phyloP scores from a whole-genome alignment of 2,797 vertebrate species.

The Orestias chungarensis region DNA sequence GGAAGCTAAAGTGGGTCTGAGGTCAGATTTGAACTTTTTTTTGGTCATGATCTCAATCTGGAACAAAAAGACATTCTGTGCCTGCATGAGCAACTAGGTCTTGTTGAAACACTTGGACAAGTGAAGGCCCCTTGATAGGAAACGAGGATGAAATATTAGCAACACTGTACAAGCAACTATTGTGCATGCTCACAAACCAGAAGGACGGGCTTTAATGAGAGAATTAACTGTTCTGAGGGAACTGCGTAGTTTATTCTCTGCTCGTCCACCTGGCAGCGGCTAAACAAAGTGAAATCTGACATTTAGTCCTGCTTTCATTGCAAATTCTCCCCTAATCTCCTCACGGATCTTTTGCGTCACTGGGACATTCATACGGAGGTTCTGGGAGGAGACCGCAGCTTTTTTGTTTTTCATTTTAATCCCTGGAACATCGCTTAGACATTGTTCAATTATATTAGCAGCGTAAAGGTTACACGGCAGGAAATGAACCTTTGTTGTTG shows the following conservation, averaged over 20 bases:
- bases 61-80: conserved; percentile 42
- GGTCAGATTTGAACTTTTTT: neutral
- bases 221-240: conserved; percentile 66
- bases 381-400: conserved; percentile 11
- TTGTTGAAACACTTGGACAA: conserved; percentile 44
- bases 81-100: conserved; percentile 24
- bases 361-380: conserved; percentile 8
- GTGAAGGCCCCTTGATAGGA: conserved; percentile 41
- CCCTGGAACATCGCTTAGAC: too few relatives aligned
- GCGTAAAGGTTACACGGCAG: too few relatives aligned
- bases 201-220: conserved; percentile 60
- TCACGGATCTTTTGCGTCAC: conserved; percentile 36
- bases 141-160: conserved; percentile 51
- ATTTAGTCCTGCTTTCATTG: conserved; percentile 65
- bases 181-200: conserved; percentile 59
- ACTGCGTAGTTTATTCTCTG: conserved; percentile 37
- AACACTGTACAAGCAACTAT: conserved; percentile 50
- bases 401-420: conserved; percentile 29
- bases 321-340: conserved; percentile 58
- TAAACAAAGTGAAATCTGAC: conserved; percentile 44
- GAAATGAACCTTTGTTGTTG: too few relatives aligned
- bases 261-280: conserved; percentile 35
- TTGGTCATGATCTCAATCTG: conserved; percentile 18
- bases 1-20: neutral
- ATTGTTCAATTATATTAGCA: too few relatives aligned